A percentile compares a stretch with the other conserved stretches of the same genome.
phyloP scores from a whole-genome alignment of 1,140 invertebrate species.

The Anastatus disparis region DNA sequence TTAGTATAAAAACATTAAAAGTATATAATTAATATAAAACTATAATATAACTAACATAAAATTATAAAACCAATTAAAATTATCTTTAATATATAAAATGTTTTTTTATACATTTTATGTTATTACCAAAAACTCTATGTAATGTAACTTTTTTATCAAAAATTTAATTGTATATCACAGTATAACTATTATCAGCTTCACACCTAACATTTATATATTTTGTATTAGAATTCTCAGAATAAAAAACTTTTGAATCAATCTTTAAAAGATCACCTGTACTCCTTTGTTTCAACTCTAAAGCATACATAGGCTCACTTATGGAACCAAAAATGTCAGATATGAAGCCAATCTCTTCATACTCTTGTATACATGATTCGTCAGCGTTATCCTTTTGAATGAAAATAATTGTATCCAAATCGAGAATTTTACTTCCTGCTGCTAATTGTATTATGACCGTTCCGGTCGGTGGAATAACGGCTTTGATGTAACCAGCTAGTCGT shows the following conservation, averaged over 20 bases:
- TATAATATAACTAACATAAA: too few relatives aligned
- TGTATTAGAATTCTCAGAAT: slow-evolving; percentile 40
- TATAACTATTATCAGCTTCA: background rate
- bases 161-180: background rate
- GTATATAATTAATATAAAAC: too few relatives aligned
- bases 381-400: background rate
- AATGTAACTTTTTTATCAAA: too few relatives aligned
- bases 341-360: slow-evolving; percentile 27
- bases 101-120: too few relatives aligned
- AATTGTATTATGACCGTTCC: background rate
- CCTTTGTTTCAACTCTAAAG: slow-evolving; percentile 10
- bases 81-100: too few relatives aligned
- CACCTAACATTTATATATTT: slow-evolving; percentile 22
- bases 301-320: slow-evolving; percentile 45
- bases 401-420: background rate
- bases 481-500: background rate
- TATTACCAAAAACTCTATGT: too few relatives aligned
- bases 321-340: slow-evolving; percentile 50
- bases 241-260: slow-evolving; percentile 40
- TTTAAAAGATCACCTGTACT: background rate
- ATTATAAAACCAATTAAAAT: too few relatives aligned
- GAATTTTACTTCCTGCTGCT: background rate
- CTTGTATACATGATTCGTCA: background rate
- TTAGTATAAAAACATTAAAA: too few relatives aligned
- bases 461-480: background rate